Conservation (phyloP, 1,140 invertebrate genomes). For the Drepana arcuata region DNA sequence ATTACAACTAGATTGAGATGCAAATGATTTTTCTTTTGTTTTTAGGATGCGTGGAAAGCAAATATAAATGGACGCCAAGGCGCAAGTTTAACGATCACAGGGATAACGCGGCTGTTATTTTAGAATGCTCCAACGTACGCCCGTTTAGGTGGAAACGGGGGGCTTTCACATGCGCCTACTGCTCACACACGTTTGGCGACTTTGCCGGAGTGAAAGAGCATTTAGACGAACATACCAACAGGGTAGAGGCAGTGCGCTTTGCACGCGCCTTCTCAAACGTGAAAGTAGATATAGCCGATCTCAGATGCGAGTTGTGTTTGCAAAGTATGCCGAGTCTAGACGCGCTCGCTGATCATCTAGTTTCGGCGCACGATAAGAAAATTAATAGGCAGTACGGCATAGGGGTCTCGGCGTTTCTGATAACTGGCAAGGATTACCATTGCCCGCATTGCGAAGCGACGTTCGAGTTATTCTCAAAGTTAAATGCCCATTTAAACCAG, state of each 20-base stretch:
- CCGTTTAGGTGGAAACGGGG: slow-evolving; percentile 56
- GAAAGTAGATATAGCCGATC: slow-evolving; percentile 44
- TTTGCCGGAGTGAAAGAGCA: slow-evolving; percentile 35
- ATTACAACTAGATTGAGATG: too few species aligned
- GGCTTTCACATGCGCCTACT: slow-evolving; percentile 43
- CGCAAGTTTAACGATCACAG: slow-evolving; percentile 55
- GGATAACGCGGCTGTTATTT: slow-evolving; percentile 52
- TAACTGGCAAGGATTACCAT: slow-evolving; percentile 27
- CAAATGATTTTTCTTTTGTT: slow-evolving; percentile 58
- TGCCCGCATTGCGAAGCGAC: slow-evolving; percentile 41
- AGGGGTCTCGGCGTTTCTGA: slow-evolving; percentile 44
- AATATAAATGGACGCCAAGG: slow-evolving; percentile 46
- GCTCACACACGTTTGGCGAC: slow-evolving; percentile 38
- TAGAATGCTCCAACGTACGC: slow-evolving; percentile 48
- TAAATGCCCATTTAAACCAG: slow-evolving; percentile 58
- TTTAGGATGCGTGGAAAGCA: slow-evolving; percentile 38
- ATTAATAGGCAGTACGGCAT: slow-evolving; percentile 29
- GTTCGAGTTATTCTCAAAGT: slow-evolving; percentile 42
- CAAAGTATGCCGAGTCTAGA: slow-evolving; percentile 26
- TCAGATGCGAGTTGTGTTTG: slow-evolving; percentile 41
- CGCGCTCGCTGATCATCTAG: slow-evolving; percentile 9
- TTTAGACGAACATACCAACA: slow-evolving; percentile 29
- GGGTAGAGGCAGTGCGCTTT: slow-evolving; percentile 30
- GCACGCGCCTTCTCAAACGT: slow-evolving; percentile 31
- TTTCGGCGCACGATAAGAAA: slow-evolving; percentile 30